A percentile compares a stretch with the other conserved stretches of the same genome.
Evolutionary conservation across 1,140 invertebrate genomes (phyloP).

Genomic region (Pseudomyrmex gracilis): DNA sequence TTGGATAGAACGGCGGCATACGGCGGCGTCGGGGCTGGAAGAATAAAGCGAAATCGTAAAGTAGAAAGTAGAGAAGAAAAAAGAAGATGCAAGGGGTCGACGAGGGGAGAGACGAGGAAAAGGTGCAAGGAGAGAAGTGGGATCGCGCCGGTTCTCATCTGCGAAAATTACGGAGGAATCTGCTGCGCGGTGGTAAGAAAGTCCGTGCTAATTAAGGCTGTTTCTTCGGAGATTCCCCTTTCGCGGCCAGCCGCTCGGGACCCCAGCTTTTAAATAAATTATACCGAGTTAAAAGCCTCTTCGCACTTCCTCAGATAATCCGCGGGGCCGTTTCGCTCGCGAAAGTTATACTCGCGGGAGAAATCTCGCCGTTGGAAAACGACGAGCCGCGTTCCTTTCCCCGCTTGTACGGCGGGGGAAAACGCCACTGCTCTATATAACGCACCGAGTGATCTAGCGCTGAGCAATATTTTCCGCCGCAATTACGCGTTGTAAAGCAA

Average conservation of each 20-base stretch:
- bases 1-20: slow-evolving; percentile 27
- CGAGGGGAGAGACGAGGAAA: slow-evolving; percentile 1
- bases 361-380: slow-evolving; percentile 52
- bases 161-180: slow-evolving; percentile 67
- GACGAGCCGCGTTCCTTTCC: slow-evolving; percentile 14
- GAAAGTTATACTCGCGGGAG: slow-evolving; percentile 61
- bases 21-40: slow-evolving; percentile 5
- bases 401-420: slow-evolving; percentile 14
- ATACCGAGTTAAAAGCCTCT: slow-evolving; percentile 77
- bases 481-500: slow-evolving; percentile 48
- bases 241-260: slow-evolving; percentile 41
- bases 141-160: slow-evolving; percentile 74
- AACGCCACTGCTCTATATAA: background rate
- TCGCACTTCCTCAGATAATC: slow-evolving; percentile 77
- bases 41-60: background rate
- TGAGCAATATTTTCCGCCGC: slow-evolving; percentile 36
- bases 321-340: slow-evolving; percentile 58
- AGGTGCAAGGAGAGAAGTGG: slow-evolving; percentile 16
- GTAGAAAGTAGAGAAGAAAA: background rate
- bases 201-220: slow-evolving; percentile 75
- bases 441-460: slow-evolving; percentile 40
- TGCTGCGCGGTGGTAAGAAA: slow-evolving; percentile 62
- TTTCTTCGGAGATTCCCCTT: slow-evolving; percentile 72
- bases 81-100: background rate
- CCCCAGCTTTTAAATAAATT: slow-evolving; percentile 76